phyloP scores from a whole-genome alignment of 2,113 vertebrate species.

The Hemichromis elongatus region DNA sequence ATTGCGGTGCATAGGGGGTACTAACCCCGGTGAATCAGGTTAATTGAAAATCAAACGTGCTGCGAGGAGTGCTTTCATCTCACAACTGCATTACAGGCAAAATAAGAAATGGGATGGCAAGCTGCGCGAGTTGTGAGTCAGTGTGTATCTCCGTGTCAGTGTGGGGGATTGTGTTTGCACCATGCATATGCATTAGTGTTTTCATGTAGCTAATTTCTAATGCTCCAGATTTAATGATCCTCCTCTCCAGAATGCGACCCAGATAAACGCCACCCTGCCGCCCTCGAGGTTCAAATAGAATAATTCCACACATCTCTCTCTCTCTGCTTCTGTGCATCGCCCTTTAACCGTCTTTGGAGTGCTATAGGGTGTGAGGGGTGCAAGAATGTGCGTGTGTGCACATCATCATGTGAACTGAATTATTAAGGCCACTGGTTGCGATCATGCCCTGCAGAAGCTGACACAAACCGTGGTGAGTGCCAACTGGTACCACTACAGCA shows the following conservation, averaged over 20 bases:
- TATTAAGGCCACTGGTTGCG: not conserved
- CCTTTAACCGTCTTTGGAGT: not conserved
- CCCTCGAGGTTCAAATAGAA: constrained; percentile 27
- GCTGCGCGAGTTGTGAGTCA: not conserved
- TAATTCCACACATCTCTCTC: constrained; percentile 11
- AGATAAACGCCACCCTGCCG: constrained; percentile 18
- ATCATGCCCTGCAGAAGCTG: not conserved
- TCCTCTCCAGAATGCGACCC: constrained; percentile 42
- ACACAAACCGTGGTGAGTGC: not conserved
- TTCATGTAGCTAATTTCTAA: constrained; percentile 27
- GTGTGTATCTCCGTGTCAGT: not conserved
- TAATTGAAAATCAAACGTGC: constrained; percentile 50
- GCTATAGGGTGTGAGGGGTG: not conserved
- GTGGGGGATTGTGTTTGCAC: not conserved
- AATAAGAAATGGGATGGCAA: not conserved
- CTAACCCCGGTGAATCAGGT: constrained; percentile 40
- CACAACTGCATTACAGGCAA: not conserved
- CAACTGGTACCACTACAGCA: not conserved
- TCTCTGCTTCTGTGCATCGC: not conserved
- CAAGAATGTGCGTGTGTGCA: not conserved
- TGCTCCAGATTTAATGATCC: constrained; percentile 37
- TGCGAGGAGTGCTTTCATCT: constrained; percentile 29
- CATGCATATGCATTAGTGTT: constrained; percentile 17
- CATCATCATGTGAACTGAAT: not conserved
- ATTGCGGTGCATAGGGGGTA: not conserved